Conservation (phyloP, 2,113 vertebrate species). For the Callaeas wilsoni region DNA sequence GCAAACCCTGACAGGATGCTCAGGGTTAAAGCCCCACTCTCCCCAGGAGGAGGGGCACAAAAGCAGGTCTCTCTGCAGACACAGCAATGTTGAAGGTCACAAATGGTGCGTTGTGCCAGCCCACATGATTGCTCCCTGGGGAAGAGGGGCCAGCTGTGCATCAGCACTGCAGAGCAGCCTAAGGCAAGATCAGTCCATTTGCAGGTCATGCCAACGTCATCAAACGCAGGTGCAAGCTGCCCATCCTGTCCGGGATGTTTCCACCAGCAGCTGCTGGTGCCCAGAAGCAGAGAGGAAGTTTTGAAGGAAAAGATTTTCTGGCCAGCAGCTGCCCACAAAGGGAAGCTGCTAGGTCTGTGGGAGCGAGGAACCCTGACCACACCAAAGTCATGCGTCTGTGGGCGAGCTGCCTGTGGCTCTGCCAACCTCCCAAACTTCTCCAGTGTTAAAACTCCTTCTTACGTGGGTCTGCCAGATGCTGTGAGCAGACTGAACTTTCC, state of each 20-base stretch:
- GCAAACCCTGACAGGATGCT: background rate
- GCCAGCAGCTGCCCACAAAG: background rate
- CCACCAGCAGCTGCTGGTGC: background rate
- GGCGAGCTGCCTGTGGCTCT: accelerated
- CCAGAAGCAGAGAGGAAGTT: background rate
- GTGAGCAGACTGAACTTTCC: background rate
- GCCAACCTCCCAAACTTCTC: background rate
- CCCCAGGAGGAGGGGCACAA: background rate
- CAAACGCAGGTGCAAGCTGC: background rate
- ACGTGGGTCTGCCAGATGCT: background rate
- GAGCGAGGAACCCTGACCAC: background rate
- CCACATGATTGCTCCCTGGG: background rate
- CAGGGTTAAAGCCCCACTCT: background rate
- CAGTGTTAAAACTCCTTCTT: background rate
- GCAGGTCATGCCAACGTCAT: background rate
- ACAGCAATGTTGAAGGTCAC: background rate
- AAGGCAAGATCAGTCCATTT: background rate
- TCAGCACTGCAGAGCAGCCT: background rate
- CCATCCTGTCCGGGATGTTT: background rate
- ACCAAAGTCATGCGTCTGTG: accelerated
- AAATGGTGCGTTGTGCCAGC: background rate
- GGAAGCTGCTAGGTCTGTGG: background rate
- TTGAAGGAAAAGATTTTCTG: background rate
- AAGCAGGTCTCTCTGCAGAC: background rate
- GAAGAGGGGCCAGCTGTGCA: background rate